phyloP scores from a whole-genome alignment of 2,888 invertebrate genomes.

The Scaeva pyrastri region DNA sequence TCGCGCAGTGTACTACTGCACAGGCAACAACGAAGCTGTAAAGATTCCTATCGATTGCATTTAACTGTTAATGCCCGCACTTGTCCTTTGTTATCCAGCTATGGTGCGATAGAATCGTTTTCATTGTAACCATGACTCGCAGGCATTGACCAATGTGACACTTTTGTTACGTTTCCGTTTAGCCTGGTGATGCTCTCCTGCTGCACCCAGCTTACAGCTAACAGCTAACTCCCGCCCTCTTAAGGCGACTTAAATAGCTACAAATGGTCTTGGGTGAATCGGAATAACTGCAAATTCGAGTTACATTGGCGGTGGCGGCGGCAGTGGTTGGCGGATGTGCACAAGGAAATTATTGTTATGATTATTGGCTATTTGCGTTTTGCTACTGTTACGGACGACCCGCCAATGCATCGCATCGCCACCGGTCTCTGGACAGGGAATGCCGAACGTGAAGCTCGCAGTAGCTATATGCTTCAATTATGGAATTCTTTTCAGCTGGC shows the following conservation, averaged over 20 bases:
- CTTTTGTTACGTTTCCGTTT: conserved; percentile 68
- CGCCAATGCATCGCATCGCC: neutral
- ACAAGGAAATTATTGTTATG: conserved; percentile 73
- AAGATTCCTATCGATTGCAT: conserved; percentile 75
- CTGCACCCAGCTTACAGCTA: neutral
- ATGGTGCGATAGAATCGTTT: conserved; percentile 72
- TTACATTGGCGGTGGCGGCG: conserved; percentile 41
- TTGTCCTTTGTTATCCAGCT: conserved; percentile 75
- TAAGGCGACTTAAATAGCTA: conserved; percentile 66
- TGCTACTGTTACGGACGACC: conserved; percentile 26
- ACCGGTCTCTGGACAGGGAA: neutral
- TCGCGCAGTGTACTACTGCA: neutral
- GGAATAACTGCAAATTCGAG: conserved; percentile 70
- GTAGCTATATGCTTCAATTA: conserved; percentile 54
- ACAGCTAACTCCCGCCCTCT: conserved; percentile 45
- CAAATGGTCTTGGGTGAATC: conserved; percentile 71
- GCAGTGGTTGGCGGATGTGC: conserved; percentile 55
- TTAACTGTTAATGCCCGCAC: conserved; percentile 76
- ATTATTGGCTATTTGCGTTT: conserved; percentile 71
- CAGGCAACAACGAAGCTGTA: conserved; percentile 68
- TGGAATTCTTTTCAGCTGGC: conserved; percentile 57
- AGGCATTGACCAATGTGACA: conserved; percentile 72
- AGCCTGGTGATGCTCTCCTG: conserved; percentile 8
- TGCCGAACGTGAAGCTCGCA: conserved; percentile 9
- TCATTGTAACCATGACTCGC: conserved; percentile 65